Base-by-base conservation (phyloP, 2,797 vertebrate species). In the Odontamblyopus rebecca region DNA sequence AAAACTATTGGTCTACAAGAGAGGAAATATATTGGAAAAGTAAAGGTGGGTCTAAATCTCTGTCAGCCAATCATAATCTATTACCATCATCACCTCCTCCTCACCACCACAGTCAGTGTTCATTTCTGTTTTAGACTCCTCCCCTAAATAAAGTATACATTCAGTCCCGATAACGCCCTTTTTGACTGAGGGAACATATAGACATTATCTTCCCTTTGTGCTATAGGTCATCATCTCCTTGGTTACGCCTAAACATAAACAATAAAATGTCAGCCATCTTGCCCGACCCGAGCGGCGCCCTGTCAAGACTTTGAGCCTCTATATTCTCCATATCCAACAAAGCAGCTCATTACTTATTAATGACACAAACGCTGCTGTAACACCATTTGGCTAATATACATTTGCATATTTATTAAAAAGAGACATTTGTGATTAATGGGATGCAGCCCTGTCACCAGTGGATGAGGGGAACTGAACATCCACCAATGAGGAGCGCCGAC, bases 341-440 rank as follows among this genome's bases (percentile, higher is more conserved):
- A 90, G 83, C 82, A 72, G 81, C 84, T 93, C 91, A 91, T 93
- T 88, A 92, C 91, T 93, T 93, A 94, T 94, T 93, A 92, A 94
- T 91, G 88, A 75, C 71, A 91, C 88, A 91, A 92, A 92, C 87
- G 90, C 87, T 87, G 91, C 87, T 87, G 87, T 85, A 91, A 92
- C 91, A 92, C 89, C 91, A 93, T 93, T 94, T 91, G 85, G 89
- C 86, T 90, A 91, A 91, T 91, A 82, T 77, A 74, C 78, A 94
- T 93, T 94, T 93, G 91, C 91, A 94, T 93, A 92, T 93, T 93
- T 93, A 94, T 94, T 94, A 94, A 94, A 93, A 94, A 70, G 84
- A 87, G 92, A 93, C 91, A 90, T 90, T 91, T 90, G 88, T 94
- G 92, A 94, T 94, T 94, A 94, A 94, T 94, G 91, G 85, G 85